These are phyloP conservation scores for Ephestia elutella DNA, from an alignment of 1,140 invertebrate species.

Conservation along the genomic window DNA sequence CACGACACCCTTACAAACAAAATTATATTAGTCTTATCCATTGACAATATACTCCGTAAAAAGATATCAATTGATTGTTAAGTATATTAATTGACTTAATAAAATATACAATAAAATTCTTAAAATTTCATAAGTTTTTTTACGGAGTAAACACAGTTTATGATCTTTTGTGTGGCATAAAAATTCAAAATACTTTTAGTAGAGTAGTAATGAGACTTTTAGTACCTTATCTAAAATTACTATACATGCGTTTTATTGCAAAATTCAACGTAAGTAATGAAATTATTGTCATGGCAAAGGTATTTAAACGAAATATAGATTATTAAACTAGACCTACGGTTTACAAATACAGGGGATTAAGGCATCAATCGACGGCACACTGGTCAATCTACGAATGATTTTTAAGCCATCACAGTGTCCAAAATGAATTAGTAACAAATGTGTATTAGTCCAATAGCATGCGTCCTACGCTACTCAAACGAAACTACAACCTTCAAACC, in stretches of 20 bases:
- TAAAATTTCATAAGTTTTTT: constrained; percentile 2
- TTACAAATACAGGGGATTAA: not conserved
- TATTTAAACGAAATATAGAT: not conserved
- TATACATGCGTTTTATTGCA: not conserved
- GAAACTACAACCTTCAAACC: constrained; percentile 12
- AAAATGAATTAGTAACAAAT: constrained; percentile 14
- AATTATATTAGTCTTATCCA: not conserved
- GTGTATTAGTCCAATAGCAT: constrained; percentile 20
- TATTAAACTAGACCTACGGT: not conserved
- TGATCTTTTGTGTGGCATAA: constrained; percentile 12
- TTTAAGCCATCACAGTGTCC: constrained; percentile 21
- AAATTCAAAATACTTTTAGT: constrained; percentile 14
- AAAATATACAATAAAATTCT: no score
- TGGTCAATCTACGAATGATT: constrained; percentile 12
- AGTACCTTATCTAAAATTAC: no score
- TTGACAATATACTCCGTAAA: no score
- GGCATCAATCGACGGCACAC: not conserved
- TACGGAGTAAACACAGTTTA: no score
- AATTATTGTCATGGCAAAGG: not conserved
- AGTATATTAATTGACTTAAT: no score
- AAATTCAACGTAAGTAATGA: not conserved
- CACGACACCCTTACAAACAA: not conserved
- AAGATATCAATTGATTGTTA: constrained; percentile 4
- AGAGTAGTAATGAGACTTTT: no score
- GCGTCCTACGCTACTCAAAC: constrained; percentile 22